Evolutionary conservation across 2,113 vertebrate species (phyloP), one percentile per base, ranked within the genome.

Genomic region (Onychorhynchus coronatus): DNA sequence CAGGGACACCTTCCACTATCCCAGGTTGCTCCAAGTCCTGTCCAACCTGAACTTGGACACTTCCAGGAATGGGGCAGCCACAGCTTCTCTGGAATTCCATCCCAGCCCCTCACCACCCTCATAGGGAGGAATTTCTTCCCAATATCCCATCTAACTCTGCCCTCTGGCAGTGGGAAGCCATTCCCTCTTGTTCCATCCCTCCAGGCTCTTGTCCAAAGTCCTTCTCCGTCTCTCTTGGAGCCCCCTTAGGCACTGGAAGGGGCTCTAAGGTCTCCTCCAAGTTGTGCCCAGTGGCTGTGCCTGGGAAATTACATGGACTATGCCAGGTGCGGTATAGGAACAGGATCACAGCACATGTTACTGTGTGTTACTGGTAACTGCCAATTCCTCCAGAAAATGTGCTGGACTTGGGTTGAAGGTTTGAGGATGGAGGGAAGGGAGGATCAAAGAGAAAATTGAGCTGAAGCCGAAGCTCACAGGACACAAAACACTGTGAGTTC

Each of bases 121-220:
- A 1, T 47, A 88, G 41, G 3, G 2, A 65, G 2, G 0, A 65
- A 88, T 65, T 72, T 31, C 55, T 73, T 1, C 50, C 67, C 66
- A 65, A 15, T 5, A 1, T 72, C 66, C 56, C 75, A 53, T 1
- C 85, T 6, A 35, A 0, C 7, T 6, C 44, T n/a, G 5, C 9
- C 37, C 37, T 20, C 37, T 46, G 20, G 12, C 80, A 50, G 0
- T 35, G 12, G 28, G 15, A 75, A 83, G 47, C 82, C 50, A 80
- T 33, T 66, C 68, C 59, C 77, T 33, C 37, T 33, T 4, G 52
- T 74, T 5, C 77, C 66, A 52, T 52, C 23, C 37, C 44, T 11
- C 14, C 44, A 6, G 0, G 0, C 0, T 56, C 52, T 24, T 82
- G 68, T 59, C 61, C 61, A 33, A 27, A 74, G 61, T 9, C 61